These are phyloP conservation scores for Zelostemma sp. DNA, from an alignment of 1,140 invertebrate genomes.

Conservation along the genomic window DNA sequence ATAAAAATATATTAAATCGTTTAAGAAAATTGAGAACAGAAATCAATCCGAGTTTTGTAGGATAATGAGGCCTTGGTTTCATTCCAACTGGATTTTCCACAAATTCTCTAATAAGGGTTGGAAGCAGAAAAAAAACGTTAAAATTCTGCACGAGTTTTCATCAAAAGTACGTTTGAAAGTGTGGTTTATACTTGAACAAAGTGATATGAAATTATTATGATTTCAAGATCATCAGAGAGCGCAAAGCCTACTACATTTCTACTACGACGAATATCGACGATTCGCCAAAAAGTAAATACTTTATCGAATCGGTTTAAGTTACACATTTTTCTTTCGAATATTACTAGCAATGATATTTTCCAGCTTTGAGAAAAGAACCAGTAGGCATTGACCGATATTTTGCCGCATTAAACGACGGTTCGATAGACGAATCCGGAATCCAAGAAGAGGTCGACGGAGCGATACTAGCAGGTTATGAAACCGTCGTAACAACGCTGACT, in stretches of 20 bases:
- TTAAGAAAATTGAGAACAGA: too few relatives aligned
- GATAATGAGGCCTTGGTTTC: constrained; percentile 76
- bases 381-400: constrained; percentile 78
- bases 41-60: too few relatives aligned
- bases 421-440: constrained; percentile 71
- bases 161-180: constrained; percentile 68
- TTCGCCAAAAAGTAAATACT: constrained; percentile 7
- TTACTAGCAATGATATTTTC: too few relatives aligned
- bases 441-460: constrained; percentile 85
- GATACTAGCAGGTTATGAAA: too few relatives aligned
- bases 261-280: constrained; percentile 13
- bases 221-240: constrained; percentile 51
- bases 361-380: constrained; percentile 68
- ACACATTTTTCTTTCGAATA: too few relatives aligned
- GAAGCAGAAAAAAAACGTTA: constrained; percentile 71
- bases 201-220: constrained; percentile 1
- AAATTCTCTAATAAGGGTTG: constrained; percentile 60
- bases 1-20: too few relatives aligned
- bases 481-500: constrained; percentile 17
- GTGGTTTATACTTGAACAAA: background rate
- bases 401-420: constrained; percentile 72
- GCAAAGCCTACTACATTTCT: constrained; percentile 50
- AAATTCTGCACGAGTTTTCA: constrained; percentile 78
- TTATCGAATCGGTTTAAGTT: constrained; percentile 8
- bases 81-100: constrained; percentile 70